These are phyloP conservation scores for Odontamblyopus rebecca DNA, from an alignment of 2,797 vertebrate species.

Conservation along the genomic window DNA sequence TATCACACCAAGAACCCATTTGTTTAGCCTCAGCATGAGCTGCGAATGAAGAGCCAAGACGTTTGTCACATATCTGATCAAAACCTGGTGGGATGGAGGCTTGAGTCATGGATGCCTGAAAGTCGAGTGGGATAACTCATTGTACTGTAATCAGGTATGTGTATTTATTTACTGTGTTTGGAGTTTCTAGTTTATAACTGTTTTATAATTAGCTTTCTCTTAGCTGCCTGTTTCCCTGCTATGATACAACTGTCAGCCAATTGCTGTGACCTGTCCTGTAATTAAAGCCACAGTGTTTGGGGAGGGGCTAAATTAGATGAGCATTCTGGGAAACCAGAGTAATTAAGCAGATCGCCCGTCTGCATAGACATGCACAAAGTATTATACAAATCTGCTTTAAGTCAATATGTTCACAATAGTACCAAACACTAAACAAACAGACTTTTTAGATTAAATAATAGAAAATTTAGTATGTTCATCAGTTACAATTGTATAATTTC, in stretches of 20 bases:
- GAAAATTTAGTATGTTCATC: neutral
- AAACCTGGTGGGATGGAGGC: slow-evolving; percentile 28
- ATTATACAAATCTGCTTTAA: neutral
- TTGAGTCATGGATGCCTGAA: slow-evolving; percentile 25
- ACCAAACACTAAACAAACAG: neutral
- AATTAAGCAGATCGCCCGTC: neutral
- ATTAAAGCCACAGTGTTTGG: slow-evolving; percentile 34
- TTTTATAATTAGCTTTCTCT: neutral
- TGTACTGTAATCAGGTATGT: slow-evolving; percentile 55
- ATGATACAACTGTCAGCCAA: slow-evolving; percentile 3
- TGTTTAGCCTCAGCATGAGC: slow-evolving; percentile 34
- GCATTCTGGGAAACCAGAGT: slow-evolving; percentile 46
- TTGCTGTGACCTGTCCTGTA: slow-evolving; percentile 9
- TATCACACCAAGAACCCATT: slow-evolving; percentile 16
- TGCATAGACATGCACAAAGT: neutral
- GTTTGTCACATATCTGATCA: slow-evolving; percentile 15
- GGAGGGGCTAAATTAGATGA: slow-evolving; percentile 40
- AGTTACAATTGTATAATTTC: neutral
- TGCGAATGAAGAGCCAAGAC: slow-evolving; percentile 17
- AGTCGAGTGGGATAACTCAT: slow-evolving; percentile 22
- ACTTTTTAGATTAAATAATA: neutral
- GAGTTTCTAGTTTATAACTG: slow-evolving; percentile 13
- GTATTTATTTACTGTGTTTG: slow-evolving; percentile 11
- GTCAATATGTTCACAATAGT: neutral
- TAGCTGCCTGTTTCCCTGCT: neutral